Evolutionary conservation across 2,888 invertebrate species (phyloP), one percentile per base, ranked within the genome.

Genomic region (Nomada lathburiana): DNA sequence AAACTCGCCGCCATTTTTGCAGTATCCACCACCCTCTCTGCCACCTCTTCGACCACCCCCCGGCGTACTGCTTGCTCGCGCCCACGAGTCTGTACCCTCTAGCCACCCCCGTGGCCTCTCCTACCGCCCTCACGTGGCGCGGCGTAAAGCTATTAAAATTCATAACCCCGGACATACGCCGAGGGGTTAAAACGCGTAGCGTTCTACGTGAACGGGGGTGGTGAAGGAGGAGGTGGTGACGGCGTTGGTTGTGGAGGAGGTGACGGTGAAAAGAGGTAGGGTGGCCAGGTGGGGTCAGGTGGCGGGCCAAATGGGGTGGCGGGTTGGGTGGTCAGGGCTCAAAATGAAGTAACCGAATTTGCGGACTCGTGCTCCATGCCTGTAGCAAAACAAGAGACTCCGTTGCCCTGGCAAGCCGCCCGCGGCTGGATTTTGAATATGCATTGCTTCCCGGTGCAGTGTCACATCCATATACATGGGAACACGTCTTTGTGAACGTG

Each of bases 71-170:
- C 60, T 53, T 57, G 29, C 82, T 36, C 76, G 62, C 76, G 57
- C 20, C 77, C 44, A 69, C 73, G 73, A 77, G 53, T 62, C 63
- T 59, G 71, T 69, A 86, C 82, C 79, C 85, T 83, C 75, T 73
- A 55, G 64, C 83, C 78, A 77, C 83, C 88, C 84, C 81, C 81
- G 73, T 63, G 74, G 82, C 68, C 81, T 84, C 80, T 74, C 81
- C 80, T 80, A 68, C 88, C 87, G 70, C 80, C 86, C 89, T 84
- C 86, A 82, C 89, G 86, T 88, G 88, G 86, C 90, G 90, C 90
- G 89, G 90, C 90, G 90, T 93, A 93, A 93, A 93, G 93, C 93
- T 93, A 93, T 94, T 93, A 93, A 94, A 94, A 94, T 94, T 94
- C 93, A 94, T 94, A 93, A 94, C 93, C 91, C 93, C 92, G 93